Evolutionary conservation across 2,888 invertebrate species (phyloP).

Genomic region (Pristionchus exspectatus): DNA sequence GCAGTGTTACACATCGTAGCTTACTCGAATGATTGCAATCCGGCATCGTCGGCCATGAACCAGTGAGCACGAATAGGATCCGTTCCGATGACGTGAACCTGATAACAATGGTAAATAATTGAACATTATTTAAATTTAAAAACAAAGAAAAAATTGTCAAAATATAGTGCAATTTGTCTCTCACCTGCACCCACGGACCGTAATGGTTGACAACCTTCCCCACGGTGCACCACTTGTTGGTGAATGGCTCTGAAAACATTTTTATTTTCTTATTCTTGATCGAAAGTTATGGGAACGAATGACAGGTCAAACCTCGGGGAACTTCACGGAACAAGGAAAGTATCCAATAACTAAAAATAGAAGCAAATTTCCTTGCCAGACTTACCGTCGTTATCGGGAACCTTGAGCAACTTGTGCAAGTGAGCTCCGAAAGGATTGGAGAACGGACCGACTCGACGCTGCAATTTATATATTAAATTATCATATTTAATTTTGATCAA

Average conservation of each 20-base stretch:
- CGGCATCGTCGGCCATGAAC: constrained; percentile 31
- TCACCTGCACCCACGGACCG: constrained; percentile 35
- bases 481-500: neutral
- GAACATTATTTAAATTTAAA: neutral
- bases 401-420: neutral
- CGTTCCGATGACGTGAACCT: neutral
- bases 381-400: neutral
- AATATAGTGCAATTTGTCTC: too few species aligned
- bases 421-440: neutral
- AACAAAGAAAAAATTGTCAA: too few species aligned
- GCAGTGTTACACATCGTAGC: neutral
- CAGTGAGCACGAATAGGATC: neutral
- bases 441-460: neutral
- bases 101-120: neutral
- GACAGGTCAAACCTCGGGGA: neutral
- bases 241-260: neutral
- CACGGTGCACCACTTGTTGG: neutral
- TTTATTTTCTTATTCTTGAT: neutral
- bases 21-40: neutral
- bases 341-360: too few species aligned
- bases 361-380: too few species aligned
- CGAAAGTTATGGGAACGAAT: neutral
- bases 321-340: too few species aligned
- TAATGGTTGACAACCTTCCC: neutral
- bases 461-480: neutral